A percentile compares a stretch with the other conserved stretches of the same genome.
phyloP scores from a whole-genome alignment of 2,797 vertebrate species.

The Alosa sapidissima region DNA sequence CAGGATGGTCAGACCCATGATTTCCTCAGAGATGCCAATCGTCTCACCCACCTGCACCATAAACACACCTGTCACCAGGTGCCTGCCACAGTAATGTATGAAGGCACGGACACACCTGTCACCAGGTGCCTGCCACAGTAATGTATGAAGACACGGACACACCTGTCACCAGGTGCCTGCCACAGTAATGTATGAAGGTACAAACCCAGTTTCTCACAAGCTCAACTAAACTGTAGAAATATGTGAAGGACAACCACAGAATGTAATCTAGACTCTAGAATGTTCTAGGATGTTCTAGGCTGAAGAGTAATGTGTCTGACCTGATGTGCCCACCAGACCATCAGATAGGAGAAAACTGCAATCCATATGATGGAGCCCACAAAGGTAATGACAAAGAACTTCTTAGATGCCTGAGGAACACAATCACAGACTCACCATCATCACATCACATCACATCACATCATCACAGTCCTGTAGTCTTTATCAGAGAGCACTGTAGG shows the following conservation, averaged over 20 bases:
- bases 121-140: too few relatives aligned
- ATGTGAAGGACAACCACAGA: not conserved
- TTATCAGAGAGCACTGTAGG: not conserved
- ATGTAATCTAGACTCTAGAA: not conserved
- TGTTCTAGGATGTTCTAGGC: not conserved
- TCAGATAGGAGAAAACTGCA: conserved; percentile 90
- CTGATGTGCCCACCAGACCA: conserved; percentile 99
- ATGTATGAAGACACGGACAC: too few relatives aligned
- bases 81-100: not conserved
- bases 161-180: too few relatives aligned
- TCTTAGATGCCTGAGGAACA: conserved; percentile 80
- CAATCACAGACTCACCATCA: not conserved
- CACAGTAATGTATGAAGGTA: not conserved
- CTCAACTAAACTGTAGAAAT: not conserved
- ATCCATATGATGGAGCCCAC: conserved; percentile 93
- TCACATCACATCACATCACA: not conserved
- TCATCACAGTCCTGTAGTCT: not conserved
- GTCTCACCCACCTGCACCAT: conserved; percentile 89
- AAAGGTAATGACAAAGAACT: conserved; percentile 85
- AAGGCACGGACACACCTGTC: not conserved
- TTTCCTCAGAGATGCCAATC: conserved; percentile 95
- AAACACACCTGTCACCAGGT: not conserved
- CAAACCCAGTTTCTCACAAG: not conserved
- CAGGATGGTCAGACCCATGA: conserved; percentile 95
- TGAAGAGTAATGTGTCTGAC: conserved; percentile 63